These are phyloP conservation scores for Bubo scandiacus DNA, from an alignment of 2,113 vertebrate species.

Conservation along the genomic window DNA sequence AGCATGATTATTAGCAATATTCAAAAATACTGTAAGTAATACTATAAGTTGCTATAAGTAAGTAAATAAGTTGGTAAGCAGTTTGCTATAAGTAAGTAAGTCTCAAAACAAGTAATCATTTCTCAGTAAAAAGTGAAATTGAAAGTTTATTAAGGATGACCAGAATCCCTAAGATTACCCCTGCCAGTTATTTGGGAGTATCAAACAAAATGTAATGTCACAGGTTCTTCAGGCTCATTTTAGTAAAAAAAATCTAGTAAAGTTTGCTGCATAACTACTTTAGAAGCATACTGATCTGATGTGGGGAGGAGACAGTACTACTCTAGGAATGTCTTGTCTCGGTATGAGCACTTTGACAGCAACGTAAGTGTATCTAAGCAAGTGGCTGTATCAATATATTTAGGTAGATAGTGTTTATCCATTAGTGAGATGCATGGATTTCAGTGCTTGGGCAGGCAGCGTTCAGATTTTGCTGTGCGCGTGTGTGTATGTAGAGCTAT, in stretches of 20 bases:
- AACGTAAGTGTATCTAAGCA: background rate
- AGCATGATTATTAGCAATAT: too few relatives aligned
- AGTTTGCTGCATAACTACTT: background rate
- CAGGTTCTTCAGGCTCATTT: background rate
- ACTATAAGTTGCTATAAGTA: too few relatives aligned
- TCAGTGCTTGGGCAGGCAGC: background rate
- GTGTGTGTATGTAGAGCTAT: background rate
- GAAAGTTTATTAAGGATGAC: background rate
- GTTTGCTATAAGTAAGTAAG: too few relatives aligned
- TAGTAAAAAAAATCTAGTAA: background rate
- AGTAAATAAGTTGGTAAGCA: too few relatives aligned
- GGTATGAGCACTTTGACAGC: background rate
- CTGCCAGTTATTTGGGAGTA: background rate
- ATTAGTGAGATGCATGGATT: background rate
- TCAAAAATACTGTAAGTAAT: too few relatives aligned
- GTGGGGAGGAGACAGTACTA: fast-evolving
- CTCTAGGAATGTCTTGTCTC: background rate
- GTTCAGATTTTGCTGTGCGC: background rate
- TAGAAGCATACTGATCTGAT: background rate
- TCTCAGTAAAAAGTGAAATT: background rate
- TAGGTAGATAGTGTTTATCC: background rate
- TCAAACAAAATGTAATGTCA: background rate
- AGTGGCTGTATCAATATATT: background rate
- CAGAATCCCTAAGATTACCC: background rate
- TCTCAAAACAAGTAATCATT: too few relatives aligned